Conservation (phyloP, 2,797 vertebrate genomes). For the Macrochelys suwanniensis region DNA sequence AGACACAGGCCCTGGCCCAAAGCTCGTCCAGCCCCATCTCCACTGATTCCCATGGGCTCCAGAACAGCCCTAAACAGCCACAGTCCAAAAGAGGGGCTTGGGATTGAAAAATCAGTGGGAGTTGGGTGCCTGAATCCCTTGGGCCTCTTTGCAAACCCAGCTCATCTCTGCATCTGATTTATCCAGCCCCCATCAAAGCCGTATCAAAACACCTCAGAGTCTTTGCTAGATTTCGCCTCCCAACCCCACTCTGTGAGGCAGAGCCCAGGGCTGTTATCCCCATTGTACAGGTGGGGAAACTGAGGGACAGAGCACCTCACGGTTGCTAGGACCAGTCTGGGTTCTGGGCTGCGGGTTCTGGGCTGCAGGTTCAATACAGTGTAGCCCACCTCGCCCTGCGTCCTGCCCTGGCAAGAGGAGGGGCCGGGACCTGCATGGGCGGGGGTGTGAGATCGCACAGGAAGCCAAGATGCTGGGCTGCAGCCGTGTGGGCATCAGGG, state of each 20-base stretch:
- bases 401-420: neutral
- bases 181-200: neutral
- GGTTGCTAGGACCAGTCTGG: rapidly evolving
- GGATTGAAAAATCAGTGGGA: neutral
- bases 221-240: neutral
- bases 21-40: neutral
- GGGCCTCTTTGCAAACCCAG: neutral
- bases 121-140: neutral
- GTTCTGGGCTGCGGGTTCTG: neutral
- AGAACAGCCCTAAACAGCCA: neutral
- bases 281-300: neutral
- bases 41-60: rapidly evolving
- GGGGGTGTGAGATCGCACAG: neutral
- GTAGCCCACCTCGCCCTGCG: rapidly evolving
- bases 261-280: neutral
- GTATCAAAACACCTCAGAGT: neutral
- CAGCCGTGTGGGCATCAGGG: neutral
- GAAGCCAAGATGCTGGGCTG: neutral
- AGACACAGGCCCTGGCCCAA: neutral
- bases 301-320: neutral
- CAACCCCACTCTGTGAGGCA: neutral
- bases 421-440: rapidly evolving
- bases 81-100: neutral
- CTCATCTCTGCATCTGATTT: neutral
- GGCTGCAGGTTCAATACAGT: neutral